These are phyloP conservation scores for Brachionus asplanchnoidis DNA, from an alignment of 1,140 invertebrate species.

Conservation along the genomic window DNA sequence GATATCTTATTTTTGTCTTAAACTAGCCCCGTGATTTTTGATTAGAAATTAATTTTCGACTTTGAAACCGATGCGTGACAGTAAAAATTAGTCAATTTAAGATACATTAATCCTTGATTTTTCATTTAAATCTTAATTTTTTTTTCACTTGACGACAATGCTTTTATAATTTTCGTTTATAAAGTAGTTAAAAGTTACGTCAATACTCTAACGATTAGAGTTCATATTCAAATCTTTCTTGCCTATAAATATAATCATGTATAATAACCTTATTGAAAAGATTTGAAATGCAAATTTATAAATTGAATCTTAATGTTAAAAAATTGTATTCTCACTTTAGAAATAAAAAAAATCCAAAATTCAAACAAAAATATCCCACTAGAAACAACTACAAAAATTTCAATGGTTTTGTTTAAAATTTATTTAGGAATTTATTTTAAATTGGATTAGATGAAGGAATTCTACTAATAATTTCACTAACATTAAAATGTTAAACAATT, in stretches of 20 bases:
- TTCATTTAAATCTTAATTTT: neutral
- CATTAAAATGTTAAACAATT: neutral
- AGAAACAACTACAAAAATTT: neutral
- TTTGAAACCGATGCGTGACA: neutral
- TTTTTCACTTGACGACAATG: neutral
- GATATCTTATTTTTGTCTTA: neutral
- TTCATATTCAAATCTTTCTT: neutral
- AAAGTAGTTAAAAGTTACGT: neutral
- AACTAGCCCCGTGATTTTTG: neutral
- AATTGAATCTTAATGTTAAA: neutral
- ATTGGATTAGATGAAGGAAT: neutral
- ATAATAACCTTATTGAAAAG: neutral
- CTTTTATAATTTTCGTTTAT: neutral
- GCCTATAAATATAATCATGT: neutral
- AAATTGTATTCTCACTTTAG: neutral
- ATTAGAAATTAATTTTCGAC: neutral
- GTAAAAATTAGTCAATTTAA: neutral
- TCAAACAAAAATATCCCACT: neutral
- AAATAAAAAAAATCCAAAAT: neutral
- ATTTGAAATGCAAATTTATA: neutral
- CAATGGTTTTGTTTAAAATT: neutral
- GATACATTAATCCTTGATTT: no score
- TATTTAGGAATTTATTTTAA: neutral
- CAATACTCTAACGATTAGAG: neutral
- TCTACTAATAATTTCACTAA: no score